Conservation (phyloP, 2,797 vertebrate species). For the Cryptoprocta ferox region DNA sequence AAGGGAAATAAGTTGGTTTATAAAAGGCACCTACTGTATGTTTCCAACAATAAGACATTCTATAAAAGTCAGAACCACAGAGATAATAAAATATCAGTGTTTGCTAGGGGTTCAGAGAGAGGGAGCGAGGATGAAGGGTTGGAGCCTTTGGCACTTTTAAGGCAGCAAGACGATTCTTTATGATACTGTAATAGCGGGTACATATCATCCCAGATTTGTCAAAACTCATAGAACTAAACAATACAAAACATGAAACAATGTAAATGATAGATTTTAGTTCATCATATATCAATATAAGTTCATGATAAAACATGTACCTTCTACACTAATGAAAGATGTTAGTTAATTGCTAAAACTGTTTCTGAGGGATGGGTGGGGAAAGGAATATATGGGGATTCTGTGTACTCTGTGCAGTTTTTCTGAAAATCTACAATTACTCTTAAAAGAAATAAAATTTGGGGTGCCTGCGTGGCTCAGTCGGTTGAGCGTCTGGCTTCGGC, state of each 20-base stretch:
- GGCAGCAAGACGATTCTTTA: background rate
- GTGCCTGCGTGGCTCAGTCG: no score
- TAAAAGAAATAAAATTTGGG: background rate
- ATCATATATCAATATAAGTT: background rate
- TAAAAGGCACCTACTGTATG: background rate
- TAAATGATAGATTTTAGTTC: background rate
- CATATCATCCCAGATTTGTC: background rate
- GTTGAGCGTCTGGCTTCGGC: no score
- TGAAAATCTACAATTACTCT: background rate
- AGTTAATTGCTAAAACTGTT: background rate
- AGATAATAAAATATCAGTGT: background rate
- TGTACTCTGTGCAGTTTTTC: background rate
- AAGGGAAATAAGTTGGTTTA: background rate
- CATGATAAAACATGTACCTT: background rate
- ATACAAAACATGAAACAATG: background rate
- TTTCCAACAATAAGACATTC: background rate
- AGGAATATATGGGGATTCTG: background rate
- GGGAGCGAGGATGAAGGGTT: background rate
- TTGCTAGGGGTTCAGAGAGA: background rate
- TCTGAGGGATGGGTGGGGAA: background rate
- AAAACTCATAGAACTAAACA: background rate
- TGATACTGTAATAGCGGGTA: background rate
- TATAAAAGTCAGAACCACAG: background rate
- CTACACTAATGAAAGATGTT: background rate
- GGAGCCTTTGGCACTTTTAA: background rate